phyloP scores from a whole-genome alignment of 1,140 invertebrate genomes.

The Drosophila tropicalis region DNA sequence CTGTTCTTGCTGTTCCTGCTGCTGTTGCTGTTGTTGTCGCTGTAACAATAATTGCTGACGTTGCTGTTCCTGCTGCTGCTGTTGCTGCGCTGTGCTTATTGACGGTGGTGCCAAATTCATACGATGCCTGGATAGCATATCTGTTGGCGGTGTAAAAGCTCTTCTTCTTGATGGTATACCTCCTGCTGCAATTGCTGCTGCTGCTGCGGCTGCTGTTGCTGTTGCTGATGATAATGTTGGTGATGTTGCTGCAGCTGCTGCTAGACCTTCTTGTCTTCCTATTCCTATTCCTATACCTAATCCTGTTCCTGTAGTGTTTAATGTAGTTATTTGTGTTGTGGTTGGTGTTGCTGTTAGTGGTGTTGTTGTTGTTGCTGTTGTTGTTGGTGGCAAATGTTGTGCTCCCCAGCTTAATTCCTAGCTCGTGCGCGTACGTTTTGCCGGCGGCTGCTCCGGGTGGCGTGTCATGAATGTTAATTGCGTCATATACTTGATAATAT shows the following conservation, averaged over 20 bases:
- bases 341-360: slow-evolving; percentile 38
- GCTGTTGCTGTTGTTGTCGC: slow-evolving; percentile 22
- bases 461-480: slow-evolving; percentile 92
- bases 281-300: slow-evolving; percentile 16
- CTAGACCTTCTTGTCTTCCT: slow-evolving; percentile 11
- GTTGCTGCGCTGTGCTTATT: slow-evolving; percentile 50
- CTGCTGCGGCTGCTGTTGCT: slow-evolving; percentile 37
- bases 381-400: slow-evolving; percentile 73
- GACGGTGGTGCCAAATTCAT: slow-evolving; percentile 56
- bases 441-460: slow-evolving; percentile 78
- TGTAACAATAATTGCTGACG: slow-evolving; percentile 21
- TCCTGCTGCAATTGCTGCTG: slow-evolving; percentile 15
- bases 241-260: slow-evolving; percentile 29
- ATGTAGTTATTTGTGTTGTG: slow-evolving; percentile 12
- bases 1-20: slow-evolving; percentile 30
- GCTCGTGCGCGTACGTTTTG: slow-evolving; percentile 81
- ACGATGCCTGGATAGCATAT: slow-evolving; percentile 28
- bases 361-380: slow-evolving; percentile 32
- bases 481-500: slow-evolving; percentile 93
- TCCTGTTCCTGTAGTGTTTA: slow-evolving; percentile 31
- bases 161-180: slow-evolving; percentile 27
- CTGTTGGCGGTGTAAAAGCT: slow-evolving; percentile 38
- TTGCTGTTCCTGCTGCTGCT: slow-evolving; percentile 14
- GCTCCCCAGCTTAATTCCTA: slow-evolving; percentile 83
- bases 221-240: slow-evolving; percentile 23